Evolutionary conservation across 1,140 invertebrate species (phyloP).

Genomic region (Drosophila teissieri): DNA sequence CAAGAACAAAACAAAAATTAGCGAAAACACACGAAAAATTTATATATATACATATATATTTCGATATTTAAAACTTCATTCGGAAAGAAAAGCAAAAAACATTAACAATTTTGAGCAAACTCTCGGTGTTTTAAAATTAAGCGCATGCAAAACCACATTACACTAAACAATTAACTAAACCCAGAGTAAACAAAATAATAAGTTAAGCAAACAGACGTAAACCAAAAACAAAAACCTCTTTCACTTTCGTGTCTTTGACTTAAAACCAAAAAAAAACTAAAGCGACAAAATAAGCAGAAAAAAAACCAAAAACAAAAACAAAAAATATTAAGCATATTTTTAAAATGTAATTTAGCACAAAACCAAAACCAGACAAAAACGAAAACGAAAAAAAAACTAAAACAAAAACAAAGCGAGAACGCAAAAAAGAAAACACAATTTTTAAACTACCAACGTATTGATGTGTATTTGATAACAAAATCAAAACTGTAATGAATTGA

Average conservation of each 20-base stretch:
- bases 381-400: constrained; percentile 37
- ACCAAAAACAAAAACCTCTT: constrained; percentile 83
- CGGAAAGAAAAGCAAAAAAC: constrained; percentile 57
- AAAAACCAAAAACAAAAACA: constrained; percentile 33
- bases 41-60: constrained; percentile 71
- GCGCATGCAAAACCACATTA: constrained; percentile 71
- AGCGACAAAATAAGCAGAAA: constrained; percentile 47
- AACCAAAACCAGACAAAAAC: constrained; percentile 50
- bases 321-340: constrained; percentile 79
- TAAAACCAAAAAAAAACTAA: constrained; percentile 68
- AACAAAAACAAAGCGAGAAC: constrained; percentile 30
- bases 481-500: constrained; percentile 39
- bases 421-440: constrained; percentile 59
- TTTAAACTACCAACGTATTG: constrained; percentile 81
- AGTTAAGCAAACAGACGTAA: constrained; percentile 76
- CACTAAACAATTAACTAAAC: constrained; percentile 62
- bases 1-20: constrained; percentile 58
- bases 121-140: constrained; percentile 82
- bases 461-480: constrained; percentile 79
- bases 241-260: constrained; percentile 85
- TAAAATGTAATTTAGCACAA: constrained; percentile 84
- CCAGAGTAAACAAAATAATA: constrained; percentile 67
- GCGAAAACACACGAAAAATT: constrained; percentile 56
- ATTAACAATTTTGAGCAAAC: constrained; percentile 72
- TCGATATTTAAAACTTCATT: constrained; percentile 80